Base-by-base conservation (phyloP, 1,140 invertebrate species). In the Drosophila orosa region DNA sequence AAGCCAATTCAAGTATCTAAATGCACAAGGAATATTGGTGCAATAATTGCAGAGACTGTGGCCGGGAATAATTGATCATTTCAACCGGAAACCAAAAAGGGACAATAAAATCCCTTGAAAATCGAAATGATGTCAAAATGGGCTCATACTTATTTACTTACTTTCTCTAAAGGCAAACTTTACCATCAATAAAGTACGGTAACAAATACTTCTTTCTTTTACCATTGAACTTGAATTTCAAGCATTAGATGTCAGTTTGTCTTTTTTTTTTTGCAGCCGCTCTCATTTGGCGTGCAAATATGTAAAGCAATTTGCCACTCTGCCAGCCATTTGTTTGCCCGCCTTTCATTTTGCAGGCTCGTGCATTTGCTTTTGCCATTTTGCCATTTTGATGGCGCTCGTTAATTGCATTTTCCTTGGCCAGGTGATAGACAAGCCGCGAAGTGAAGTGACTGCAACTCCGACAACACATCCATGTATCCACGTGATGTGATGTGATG, bases 351-450 rank as follows among this genome's bases (percentile, higher is more conserved):
- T 69, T 50, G 68, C 59, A 78, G 69, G 56, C 74, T 73, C 35
- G 31, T 54, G 50, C 50, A 54, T 54, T 52, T 54, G 50, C 50
- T 35, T 35, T 54, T 54, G 50, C 50, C 48, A 50, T 50, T 80
- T 80, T 44, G 63, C 59, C 62, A 65, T 65, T 80, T 75, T 76
- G 80, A 83, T 83, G 62, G 80, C 58, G 65, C 69, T 78, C 54
- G 69, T 86, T 86, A 86, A 86, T 86, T 86, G 82, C 82, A 87
- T 86, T 86, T 78, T 83, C 82, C 66, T 73, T 58, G 65, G 65
- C 56, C 71, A n/a, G 35, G 71, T 76, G 69, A 80, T 72, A 76
- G 80, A 80, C 72, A 76, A 59, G 73, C 61, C 73, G 73, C 62
- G 61, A 76, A 52, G 29, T 54, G 69, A 74, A 65, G 50, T 74